Conservation (phyloP, 2,888 invertebrate genomes). For the Brenthis daphne region DNA sequence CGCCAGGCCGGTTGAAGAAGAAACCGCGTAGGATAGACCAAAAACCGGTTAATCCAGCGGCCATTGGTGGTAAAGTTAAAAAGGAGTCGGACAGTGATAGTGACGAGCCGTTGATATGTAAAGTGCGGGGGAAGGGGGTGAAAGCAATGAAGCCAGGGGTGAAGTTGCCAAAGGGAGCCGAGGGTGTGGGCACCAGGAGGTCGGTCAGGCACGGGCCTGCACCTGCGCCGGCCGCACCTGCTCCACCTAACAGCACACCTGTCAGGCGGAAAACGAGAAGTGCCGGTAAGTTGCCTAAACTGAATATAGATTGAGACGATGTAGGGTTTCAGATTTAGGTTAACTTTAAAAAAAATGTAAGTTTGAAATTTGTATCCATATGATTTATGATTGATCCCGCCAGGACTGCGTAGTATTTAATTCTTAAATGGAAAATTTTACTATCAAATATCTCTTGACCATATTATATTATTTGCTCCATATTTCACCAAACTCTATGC, state of each 20-base stretch:
- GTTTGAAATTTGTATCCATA: too few relatives aligned
- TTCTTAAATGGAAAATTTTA: too few relatives aligned
- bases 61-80: slow-evolving; percentile 69
- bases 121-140: slow-evolving; percentile 81
- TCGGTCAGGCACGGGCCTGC: slow-evolving; percentile 78
- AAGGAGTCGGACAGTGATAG: slow-evolving; percentile 90
- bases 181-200: slow-evolving; percentile 80
- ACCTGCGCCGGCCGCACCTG: slow-evolving; percentile 51
- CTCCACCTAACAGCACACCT: slow-evolving; percentile 55
- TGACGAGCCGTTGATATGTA: slow-evolving; percentile 90
- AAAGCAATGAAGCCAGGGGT: slow-evolving; percentile 49
- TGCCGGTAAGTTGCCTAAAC: slow-evolving; percentile 81
- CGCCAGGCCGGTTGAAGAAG: slow-evolving; percentile 67
- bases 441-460: too few relatives aligned
- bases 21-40: slow-evolving; percentile 62
- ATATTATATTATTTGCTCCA: too few relatives aligned
- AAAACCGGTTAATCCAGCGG: slow-evolving; percentile 79
- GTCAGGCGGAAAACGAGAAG: slow-evolving; percentile 85
- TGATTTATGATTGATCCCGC: too few relatives aligned
- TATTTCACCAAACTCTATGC: background rate
- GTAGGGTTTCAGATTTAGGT: too few relatives aligned
- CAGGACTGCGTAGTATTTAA: too few relatives aligned
- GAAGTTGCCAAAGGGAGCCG: slow-evolving; percentile 53
- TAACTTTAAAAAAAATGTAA: too few relatives aligned
- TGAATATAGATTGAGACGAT: too few relatives aligned